Percentiles rank a stretch among this genome's conserved stretches.
Evolutionary conservation across 1,140 invertebrate genomes (phyloP).

Genomic region (Caenorhabditis briggsae): DNA sequence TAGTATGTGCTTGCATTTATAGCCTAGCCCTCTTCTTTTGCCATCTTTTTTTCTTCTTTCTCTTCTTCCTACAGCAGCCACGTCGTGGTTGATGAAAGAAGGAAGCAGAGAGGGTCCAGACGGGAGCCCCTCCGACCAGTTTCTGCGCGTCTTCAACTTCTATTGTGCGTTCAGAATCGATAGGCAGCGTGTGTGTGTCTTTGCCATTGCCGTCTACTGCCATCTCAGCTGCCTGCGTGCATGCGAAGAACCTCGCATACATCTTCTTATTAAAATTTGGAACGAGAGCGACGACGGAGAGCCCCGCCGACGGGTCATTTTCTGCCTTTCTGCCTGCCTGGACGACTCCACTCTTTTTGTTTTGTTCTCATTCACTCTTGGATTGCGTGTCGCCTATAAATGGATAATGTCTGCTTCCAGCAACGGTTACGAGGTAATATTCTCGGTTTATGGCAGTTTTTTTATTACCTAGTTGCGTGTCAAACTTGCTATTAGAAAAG

Average conservation of each 20-base stretch:
- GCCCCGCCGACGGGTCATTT: constrained; percentile 33
- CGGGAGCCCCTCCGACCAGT: background rate
- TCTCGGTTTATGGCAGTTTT: background rate
- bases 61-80: constrained; percentile 19
- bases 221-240: background rate
- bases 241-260: constrained; percentile 43
- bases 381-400: constrained; percentile 34
- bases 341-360: background rate
- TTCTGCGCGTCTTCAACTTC: constrained; percentile 34
- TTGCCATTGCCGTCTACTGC: constrained; percentile 41
- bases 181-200: constrained; percentile 43
- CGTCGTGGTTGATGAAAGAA: constrained; percentile 8
- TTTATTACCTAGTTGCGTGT: background rate
- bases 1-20: constrained; percentile 52
- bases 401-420: constrained; percentile 50
- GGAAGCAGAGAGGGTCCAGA: constrained; percentile 19
- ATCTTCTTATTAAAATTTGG: constrained; percentile 53
- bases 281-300: constrained; percentile 27
- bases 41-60: background rate
- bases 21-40: background rate
- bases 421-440: constrained; percentile 38
- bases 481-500: background rate
- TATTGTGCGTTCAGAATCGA: constrained; percentile 38
- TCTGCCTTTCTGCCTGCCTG: background rate
- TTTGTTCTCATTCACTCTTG: constrained; percentile 10